Percentiles rank a stretch among this genome's conserved stretches.
phyloP scores from a whole-genome alignment of 2,888 invertebrate species.

The Drosophila dives region DNA sequence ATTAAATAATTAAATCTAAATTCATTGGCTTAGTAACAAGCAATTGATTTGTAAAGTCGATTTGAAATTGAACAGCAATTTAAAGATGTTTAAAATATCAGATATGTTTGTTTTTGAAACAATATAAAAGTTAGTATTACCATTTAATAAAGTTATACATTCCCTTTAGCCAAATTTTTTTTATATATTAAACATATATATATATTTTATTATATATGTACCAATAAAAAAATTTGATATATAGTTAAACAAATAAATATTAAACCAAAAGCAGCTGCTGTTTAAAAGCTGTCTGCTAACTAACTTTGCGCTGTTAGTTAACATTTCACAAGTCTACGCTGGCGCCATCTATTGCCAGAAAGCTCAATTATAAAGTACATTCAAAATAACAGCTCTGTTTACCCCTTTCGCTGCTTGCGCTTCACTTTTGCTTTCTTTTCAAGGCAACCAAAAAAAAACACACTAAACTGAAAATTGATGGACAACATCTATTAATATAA shows the following conservation, averaged over 20 bases:
- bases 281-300: conserved; percentile 17
- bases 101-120: not conserved
- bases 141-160: not conserved
- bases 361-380: not conserved
- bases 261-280: not conserved
- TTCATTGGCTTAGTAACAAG: not conserved
- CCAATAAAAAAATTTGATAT: not conserved
- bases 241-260: not conserved
- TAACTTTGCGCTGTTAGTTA: conserved; percentile 13
- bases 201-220: not conserved
- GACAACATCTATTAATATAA: conserved; percentile 5
- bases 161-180: too few species aligned
- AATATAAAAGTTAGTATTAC: not conserved
- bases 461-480: conserved; percentile 9
- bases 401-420: not conserved
- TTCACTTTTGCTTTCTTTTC: conserved; percentile 24
- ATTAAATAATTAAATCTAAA: conserved; percentile 8
- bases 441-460: not conserved
- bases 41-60: not conserved
- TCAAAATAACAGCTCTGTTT: conserved; percentile 11
- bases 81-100: not conserved
- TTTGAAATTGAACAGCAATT: not conserved
- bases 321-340: not conserved
- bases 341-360: conserved; percentile 30
- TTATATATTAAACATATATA: too few species aligned